A percentile compares a stretch with the other conserved stretches of the same genome.
phyloP scores from a whole-genome alignment of 2,797 vertebrate genomes.

The Chelonia mydas region DNA sequence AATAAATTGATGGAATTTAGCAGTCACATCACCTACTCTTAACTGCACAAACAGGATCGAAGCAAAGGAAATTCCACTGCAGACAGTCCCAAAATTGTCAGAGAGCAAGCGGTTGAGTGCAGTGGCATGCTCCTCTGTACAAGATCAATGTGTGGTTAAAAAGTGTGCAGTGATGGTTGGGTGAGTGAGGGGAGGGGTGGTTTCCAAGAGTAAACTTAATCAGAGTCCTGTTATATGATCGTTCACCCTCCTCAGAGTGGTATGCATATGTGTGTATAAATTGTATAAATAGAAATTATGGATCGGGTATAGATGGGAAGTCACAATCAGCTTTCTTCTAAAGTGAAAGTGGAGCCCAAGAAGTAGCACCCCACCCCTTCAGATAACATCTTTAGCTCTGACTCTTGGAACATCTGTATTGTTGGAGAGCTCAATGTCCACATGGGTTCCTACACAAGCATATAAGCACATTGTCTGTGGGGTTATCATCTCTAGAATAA shows the following conservation, averaged over 20 bases:
- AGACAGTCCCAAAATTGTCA: neutral
- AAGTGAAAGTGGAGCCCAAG: neutral
- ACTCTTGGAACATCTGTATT: neutral
- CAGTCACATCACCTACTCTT: neutral
- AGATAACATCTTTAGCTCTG: neutral
- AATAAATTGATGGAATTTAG: constrained; percentile 27
- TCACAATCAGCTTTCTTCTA: neutral
- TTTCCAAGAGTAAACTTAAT: neutral
- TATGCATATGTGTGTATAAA: accelerated
- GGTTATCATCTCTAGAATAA: neutral
- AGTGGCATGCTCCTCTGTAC: neutral
- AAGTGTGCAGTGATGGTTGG: neutral
- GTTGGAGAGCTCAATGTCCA: neutral
- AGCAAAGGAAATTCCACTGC: constrained; percentile 38
- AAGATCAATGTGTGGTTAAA: neutral
- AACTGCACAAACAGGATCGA: neutral
- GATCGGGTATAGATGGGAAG: accelerated
- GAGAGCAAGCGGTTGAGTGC: neutral
- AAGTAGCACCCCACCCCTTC: neutral
- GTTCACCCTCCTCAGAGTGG: neutral
- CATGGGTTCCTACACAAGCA: neutral
- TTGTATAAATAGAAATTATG: neutral
- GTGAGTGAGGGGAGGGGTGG: neutral
- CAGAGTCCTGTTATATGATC: neutral
- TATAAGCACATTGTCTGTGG: neutral